These are phyloP conservation scores for Lethrus apterus DNA, from an alignment of 1,140 invertebrate genomes.

Conservation along the genomic window DNA sequence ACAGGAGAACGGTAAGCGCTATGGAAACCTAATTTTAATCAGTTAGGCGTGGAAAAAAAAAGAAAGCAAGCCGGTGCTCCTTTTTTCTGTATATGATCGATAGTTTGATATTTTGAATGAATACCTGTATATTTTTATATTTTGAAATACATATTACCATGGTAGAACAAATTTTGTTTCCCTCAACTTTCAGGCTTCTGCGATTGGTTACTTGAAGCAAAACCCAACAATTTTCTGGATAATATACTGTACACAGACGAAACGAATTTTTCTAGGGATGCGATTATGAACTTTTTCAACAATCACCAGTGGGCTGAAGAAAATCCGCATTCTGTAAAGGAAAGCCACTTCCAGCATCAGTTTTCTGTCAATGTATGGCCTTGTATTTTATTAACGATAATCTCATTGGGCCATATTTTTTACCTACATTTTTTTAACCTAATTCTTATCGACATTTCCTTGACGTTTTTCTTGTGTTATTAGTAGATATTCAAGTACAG, in stretches of 20 bases:
- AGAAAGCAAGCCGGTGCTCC: no score
- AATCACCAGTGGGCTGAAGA: conserved; percentile 16
- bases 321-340: conserved; percentile 16
- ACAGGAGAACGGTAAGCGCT: no score
- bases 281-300: conserved; percentile 15
- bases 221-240: conserved; percentile 5
- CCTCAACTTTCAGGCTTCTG: no score
- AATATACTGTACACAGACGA: conserved; percentile 13
- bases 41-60: no score
- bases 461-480: conserved; percentile 9
- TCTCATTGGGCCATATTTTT: conserved; percentile 17
- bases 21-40: no score
- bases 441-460: background rate
- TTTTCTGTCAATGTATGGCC: conserved; percentile 17
- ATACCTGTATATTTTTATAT: no score
- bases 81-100: no score
- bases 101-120: no score
- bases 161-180: no score
- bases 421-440: no score
- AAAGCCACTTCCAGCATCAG: conserved; percentile 11
- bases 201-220: background rate
- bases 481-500: conserved; percentile 15
- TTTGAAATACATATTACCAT: no score
- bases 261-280: conserved; percentile 14
- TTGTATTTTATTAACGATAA: conserved; percentile 16